A percentile compares a stretch with the other conserved stretches of the same genome.
These are phyloP conservation scores for Eulemur rufifrons DNA, from an alignment of 2,113 vertebrate species.

Conservation along the genomic window DNA sequence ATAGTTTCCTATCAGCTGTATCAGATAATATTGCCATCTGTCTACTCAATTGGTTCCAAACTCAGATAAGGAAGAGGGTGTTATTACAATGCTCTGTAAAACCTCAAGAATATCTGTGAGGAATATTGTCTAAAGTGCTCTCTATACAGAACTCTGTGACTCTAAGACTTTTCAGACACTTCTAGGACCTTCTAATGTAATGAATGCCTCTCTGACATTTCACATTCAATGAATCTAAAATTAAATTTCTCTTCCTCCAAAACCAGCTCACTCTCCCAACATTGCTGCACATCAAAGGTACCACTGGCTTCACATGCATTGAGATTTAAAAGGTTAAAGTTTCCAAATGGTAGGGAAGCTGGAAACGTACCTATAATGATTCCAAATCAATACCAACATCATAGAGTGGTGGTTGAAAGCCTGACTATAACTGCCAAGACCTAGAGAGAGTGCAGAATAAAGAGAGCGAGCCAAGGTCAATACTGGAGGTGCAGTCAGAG, in stretches of 20 bases:
- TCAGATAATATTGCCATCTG: neutral
- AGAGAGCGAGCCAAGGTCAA: neutral
- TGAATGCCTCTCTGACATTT: neutral
- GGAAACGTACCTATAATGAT: neutral
- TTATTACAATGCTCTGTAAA: neutral
- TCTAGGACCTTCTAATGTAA: neutral
- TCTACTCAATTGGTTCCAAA: neutral
- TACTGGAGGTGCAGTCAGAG: neutral
- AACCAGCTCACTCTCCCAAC: neutral
- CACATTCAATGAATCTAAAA: slow-evolving; percentile 3
- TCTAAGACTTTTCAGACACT: neutral
- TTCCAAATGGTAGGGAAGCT: neutral
- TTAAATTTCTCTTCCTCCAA: neutral
- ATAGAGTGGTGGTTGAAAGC: neutral
- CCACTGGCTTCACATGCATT: neutral
- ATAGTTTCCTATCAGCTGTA: neutral
- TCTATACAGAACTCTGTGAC: neutral
- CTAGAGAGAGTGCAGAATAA: neutral
- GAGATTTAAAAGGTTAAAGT: slow-evolving; percentile 6
- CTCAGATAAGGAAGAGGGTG: neutral
- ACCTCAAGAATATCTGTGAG: neutral
- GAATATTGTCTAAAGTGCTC: neutral
- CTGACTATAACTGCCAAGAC: neutral
- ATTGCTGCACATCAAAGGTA: neutral
- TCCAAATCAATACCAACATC: neutral